Evolutionary conservation across 2,888 invertebrate species (phyloP).

Genomic region (Bedellia somnulentella): DNA sequence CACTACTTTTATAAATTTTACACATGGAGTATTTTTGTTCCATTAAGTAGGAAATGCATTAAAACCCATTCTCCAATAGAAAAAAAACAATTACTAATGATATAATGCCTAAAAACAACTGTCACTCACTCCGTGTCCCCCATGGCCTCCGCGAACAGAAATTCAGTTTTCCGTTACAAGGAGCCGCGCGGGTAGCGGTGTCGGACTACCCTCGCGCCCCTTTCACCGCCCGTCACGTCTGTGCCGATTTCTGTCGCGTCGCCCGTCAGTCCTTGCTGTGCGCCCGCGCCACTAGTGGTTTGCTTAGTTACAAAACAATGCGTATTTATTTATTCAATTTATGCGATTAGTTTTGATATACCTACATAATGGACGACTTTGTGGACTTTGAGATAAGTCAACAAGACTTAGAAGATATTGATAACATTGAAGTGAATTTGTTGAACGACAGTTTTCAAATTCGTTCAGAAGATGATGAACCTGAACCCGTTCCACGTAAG

Average conservation of each 20-base stretch:
- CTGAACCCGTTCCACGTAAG: slow-evolving; percentile 2
- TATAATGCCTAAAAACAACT: no score
- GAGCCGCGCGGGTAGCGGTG: no score
- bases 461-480: slow-evolving; percentile 8
- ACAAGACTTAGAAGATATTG: slow-evolving; percentile 7
- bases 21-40: no score
- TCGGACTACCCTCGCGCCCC: slow-evolving; percentile 2
- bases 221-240: neutral
- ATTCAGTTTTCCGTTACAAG: no score
- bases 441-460: slow-evolving; percentile 7
- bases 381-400: slow-evolving; percentile 8
- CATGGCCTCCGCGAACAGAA: no score
- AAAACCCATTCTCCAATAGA: no score
- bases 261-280: neutral
- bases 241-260: neutral
- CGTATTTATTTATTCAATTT: neutral
- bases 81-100: no score
- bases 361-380: slow-evolving; percentile 4
- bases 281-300: no score
- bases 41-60: no score
- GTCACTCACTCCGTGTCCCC: no score
- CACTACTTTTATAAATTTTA: no score
- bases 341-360: neutral
- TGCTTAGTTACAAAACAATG: neutral
- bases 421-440: slow-evolving; percentile 8